A percentile compares a stretch with the other conserved stretches of the same genome.
Evolutionary conservation across 2,888 invertebrate species (phyloP).

Genomic region (Thecocarcelia acutangulata): DNA sequence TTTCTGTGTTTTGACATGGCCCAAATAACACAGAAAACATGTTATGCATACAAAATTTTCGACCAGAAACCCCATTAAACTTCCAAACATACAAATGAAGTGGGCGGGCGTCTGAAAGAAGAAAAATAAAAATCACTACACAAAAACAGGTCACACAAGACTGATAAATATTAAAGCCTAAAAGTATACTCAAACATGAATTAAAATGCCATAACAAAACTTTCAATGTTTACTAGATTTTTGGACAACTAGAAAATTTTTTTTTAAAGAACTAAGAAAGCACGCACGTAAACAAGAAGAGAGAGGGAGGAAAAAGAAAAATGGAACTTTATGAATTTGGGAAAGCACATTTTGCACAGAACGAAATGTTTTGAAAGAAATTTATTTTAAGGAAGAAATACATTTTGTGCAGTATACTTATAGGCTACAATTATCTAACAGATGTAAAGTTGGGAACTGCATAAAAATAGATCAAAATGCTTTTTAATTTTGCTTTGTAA

Average conservation of each 20-base stretch:
- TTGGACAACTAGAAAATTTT: conserved; percentile 29
- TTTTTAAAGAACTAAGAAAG: neutral
- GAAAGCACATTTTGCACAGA: too few relatives aligned
- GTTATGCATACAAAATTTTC: conserved; percentile 64
- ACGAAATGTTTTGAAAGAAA: too few relatives aligned
- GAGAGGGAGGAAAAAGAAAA: too few relatives aligned
- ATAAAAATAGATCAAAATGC: too few relatives aligned
- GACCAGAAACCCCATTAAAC: conserved; percentile 39
- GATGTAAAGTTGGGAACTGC: too few relatives aligned
- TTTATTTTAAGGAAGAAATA: too few relatives aligned
- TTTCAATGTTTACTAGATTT: neutral
- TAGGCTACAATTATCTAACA: too few relatives aligned
- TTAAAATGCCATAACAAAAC: conserved; percentile 59
- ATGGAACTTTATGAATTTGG: too few relatives aligned
- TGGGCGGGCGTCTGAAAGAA: conserved; percentile 7
- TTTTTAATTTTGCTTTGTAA: too few relatives aligned
- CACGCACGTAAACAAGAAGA: too few relatives aligned
- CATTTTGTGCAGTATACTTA: too few relatives aligned
- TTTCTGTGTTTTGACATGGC: conserved; percentile 33
- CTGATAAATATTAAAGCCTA: conserved; percentile 58
- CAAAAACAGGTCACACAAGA: conserved; percentile 57
- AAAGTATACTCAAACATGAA: conserved; percentile 60
- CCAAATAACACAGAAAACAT: conserved; percentile 65
- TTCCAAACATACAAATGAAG: conserved; percentile 20
- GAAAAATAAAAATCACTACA: neutral